Conservation (phyloP, 2,113 vertebrate genomes). For the Dicerorhinus sumatrensis region DNA sequence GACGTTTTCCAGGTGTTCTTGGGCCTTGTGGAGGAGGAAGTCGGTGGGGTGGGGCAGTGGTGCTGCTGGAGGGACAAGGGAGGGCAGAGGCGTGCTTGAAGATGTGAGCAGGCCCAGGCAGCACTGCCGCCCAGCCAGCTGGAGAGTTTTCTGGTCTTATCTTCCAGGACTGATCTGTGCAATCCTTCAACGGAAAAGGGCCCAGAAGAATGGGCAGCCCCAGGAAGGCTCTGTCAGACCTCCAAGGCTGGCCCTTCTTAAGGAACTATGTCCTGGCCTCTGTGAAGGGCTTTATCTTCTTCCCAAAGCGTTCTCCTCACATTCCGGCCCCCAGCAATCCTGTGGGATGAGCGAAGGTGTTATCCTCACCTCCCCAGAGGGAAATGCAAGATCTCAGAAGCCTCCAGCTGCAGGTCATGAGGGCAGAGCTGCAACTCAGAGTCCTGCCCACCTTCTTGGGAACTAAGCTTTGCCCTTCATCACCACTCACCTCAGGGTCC, state of each 20-base stretch:
- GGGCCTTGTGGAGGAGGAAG: not conserved
- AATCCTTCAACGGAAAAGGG: not conserved
- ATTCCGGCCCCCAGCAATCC: not conserved
- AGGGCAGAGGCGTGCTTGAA: not conserved
- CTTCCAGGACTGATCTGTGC: not conserved
- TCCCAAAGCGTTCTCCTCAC: not conserved
- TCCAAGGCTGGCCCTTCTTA: not conserved
- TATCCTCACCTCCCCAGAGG: not conserved
- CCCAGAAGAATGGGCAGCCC: not conserved
- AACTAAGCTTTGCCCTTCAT: not conserved
- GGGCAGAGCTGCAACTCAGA: not conserved
- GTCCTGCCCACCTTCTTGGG: not conserved
- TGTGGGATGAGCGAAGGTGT: not conserved
- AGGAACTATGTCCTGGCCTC: not conserved
- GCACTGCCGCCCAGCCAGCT: not conserved
- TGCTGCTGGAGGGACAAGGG: not conserved
- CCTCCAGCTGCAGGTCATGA: not conserved
- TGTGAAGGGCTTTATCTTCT: not conserved
- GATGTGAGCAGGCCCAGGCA: not conserved
- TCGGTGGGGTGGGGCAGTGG: accelerated
- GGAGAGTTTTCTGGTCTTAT: not conserved
- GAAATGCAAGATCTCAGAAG: not conserved
- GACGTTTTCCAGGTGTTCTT: not conserved
- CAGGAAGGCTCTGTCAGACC: not conserved
- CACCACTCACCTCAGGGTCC: not conserved